Evolutionary conservation across 2,113 vertebrate genomes (phyloP).

Genomic region (Varanus komodoensis): DNA sequence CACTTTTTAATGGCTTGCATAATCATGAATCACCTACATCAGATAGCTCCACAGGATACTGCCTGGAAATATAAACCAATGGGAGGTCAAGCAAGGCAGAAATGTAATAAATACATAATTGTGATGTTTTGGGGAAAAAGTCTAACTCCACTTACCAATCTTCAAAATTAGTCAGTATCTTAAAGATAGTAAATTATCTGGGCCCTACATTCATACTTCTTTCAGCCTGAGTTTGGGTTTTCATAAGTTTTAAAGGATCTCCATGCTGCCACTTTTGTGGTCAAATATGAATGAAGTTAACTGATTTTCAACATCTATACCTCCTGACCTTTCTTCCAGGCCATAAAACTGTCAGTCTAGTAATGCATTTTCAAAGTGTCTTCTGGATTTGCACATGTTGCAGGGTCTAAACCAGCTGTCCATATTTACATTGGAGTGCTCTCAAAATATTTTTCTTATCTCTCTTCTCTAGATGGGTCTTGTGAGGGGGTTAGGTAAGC

Average conservation of each 20-base stretch:
- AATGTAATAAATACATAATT: not conserved
- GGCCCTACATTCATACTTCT: constrained; percentile 69
- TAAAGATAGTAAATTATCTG: constrained; percentile 38
- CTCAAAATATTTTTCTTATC: constrained; percentile 67
- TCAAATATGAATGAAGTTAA: constrained; percentile 74
- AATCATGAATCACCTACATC: not conserved
- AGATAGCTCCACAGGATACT: not conserved
- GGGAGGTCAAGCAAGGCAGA: not conserved
- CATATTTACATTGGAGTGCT: constrained; percentile 65
- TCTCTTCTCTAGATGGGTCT: constrained; percentile 36
- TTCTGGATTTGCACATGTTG: constrained; percentile 56
- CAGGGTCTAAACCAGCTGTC: constrained; percentile 69
- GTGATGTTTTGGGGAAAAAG: constrained; percentile 34
- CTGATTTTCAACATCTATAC: constrained; percentile 75
- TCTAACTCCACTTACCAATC: not conserved
- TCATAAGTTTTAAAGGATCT: constrained; percentile 73
- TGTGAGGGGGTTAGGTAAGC: constrained; percentile 55
- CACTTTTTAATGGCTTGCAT: not conserved
- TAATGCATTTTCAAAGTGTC: constrained; percentile 48
- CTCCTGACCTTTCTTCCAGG: constrained; percentile 55
- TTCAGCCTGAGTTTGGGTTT: constrained; percentile 67
- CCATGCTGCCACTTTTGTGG: constrained; percentile 79
- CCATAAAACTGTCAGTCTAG: constrained; percentile 66
- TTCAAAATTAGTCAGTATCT: not conserved
- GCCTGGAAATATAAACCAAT: not conserved